A percentile compares a stretch with the other conserved stretches of the same genome.
These are phyloP conservation scores for Eueides isabella DNA, from an alignment of 1,140 invertebrate species.

Conservation along the genomic window DNA sequence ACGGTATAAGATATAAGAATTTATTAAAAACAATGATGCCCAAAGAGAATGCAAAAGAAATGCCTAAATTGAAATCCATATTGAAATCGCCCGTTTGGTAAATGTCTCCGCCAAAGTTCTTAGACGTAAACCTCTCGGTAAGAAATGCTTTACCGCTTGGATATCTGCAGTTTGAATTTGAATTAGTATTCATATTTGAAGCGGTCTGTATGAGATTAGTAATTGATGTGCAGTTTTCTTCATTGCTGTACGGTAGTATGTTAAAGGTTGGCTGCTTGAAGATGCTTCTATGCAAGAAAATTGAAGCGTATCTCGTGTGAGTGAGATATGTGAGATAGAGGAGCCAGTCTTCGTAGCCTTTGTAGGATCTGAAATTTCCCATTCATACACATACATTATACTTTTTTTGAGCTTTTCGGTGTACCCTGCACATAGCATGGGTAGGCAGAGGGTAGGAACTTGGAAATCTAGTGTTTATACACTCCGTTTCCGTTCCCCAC, in stretches of 20 bases:
- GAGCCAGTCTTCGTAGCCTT: conserved; percentile 90
- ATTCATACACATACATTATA: not conserved
- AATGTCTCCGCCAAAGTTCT: conserved; percentile 82
- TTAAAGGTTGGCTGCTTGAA: conserved; percentile 83
- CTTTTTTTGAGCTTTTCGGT: conserved; percentile 9
- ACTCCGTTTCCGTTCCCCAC: too few relatives aligned
- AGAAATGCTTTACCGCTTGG: conserved; percentile 88
- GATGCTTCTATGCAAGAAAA: conserved; percentile 87
- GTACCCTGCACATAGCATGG: too few relatives aligned
- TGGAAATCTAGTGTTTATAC: too few relatives aligned
- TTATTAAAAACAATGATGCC: conserved; percentile 92
- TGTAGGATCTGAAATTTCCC: conserved; percentile 83
- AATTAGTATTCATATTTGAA: conserved; percentile 73
- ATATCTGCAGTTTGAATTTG: conserved; percentile 86
- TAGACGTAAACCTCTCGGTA: conserved; percentile 87
- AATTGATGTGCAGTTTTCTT: conserved; percentile 82
- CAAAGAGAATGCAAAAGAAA: conserved; percentile 92
- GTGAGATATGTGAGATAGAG: conserved; percentile 90
- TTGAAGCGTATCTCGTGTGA: conserved; percentile 89
- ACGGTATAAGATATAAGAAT: conserved; percentile 91
- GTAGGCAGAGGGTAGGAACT: too few relatives aligned
- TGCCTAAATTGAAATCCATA: conserved; percentile 89
- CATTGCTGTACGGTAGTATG: conserved; percentile 75
- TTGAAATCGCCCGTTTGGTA: conserved; percentile 85
- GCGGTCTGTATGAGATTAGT: conserved; percentile 80